Evolutionary conservation across 2,888 invertebrate species (phyloP), one percentile per base, ranked within the genome.

Genomic region (Mythimna pallens): DNA sequence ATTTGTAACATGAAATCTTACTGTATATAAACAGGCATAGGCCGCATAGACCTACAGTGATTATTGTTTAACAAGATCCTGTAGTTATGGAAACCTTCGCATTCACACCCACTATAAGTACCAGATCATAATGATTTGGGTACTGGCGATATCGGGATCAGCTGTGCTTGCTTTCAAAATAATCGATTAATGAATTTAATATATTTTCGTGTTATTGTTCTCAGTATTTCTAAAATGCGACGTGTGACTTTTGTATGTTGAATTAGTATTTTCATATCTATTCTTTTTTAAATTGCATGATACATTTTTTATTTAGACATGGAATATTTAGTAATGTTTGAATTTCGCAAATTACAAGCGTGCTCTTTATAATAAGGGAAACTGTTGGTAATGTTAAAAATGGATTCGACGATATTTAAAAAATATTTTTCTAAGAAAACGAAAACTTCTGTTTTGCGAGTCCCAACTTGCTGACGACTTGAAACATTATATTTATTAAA

Each of bases 221-320:
- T 40, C 8, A 0, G 5, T 20, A 47, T 47, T 17, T 47, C 40
- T 43, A 7, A 52, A 68, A 66, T 64, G n/a, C 22, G 30, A 81
- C 50, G 34, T 67, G 43, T 79, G 79, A 79, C 66, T 79, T 65
- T 79, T 79, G 80, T 79, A 82, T 79, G 67, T 73, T 68, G 14
- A 36, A 73, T 20, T 73, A 59, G 59, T 63, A 57, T 47, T 65
- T 65, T 64, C 20, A 57, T 62, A 75, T 55, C 20, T 40, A 12
- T n/a, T 65, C 70, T 54, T 61, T 25, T 47, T 54, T 12, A 57
- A 59, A 65, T 65, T 78, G 86, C 84, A 86, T 86, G 86, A n/a
- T 22, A 62, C 54, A 43, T 76, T 43, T 68, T 72, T 17, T 78
- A 65, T 43, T 65, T 70, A 70, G 59, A 66, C 6, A 73, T 50